phyloP scores from a whole-genome alignment of 2,113 vertebrate species.

The Hippocampus mohnikei region DNA sequence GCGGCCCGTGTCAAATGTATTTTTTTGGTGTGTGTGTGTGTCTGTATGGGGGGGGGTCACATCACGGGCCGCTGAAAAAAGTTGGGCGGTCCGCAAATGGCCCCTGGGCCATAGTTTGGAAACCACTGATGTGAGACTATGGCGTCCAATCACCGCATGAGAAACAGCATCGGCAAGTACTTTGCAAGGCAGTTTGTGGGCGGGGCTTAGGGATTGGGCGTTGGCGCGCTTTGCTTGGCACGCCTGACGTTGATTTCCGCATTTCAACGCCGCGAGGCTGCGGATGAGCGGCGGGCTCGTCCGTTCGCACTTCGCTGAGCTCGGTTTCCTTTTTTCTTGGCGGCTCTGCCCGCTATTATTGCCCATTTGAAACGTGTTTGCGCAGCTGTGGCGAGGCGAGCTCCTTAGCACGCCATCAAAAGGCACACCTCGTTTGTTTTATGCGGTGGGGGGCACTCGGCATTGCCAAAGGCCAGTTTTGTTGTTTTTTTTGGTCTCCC shows the following conservation, averaged over 20 bases:
- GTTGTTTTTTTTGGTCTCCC: too few relatives aligned
- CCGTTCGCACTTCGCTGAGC: slow-evolving; percentile 45
- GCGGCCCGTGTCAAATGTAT: too few relatives aligned
- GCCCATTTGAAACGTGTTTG: slow-evolving; percentile 58
- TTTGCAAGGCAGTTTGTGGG: slow-evolving; percentile 15
- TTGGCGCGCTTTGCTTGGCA: slow-evolving; percentile 56
- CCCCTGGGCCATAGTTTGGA: too few relatives aligned
- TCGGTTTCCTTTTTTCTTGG: slow-evolving; percentile 19
- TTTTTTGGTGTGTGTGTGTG: too few relatives aligned
- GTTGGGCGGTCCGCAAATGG: too few relatives aligned
- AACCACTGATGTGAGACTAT: too few relatives aligned
- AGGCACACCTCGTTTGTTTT: neutral
- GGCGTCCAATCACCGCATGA: too few relatives aligned
- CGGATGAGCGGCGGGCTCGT: slow-evolving; percentile 25
- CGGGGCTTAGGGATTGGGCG: slow-evolving; percentile 34
- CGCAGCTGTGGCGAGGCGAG: slow-evolving; percentile 54
- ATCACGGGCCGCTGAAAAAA: too few relatives aligned
- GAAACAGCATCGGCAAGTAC: neutral
- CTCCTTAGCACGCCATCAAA: neutral
- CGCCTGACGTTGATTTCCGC: slow-evolving; percentile 27
- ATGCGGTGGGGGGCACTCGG: too few relatives aligned
- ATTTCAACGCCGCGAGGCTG: slow-evolving; percentile 48
- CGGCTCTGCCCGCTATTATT: slow-evolving; percentile 50
- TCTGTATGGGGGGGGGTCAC: too few relatives aligned
- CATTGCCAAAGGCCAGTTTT: too few relatives aligned